phyloP scores from a whole-genome alignment of 1,140 invertebrate genomes.

The Meloidogyne hapla region DNA sequence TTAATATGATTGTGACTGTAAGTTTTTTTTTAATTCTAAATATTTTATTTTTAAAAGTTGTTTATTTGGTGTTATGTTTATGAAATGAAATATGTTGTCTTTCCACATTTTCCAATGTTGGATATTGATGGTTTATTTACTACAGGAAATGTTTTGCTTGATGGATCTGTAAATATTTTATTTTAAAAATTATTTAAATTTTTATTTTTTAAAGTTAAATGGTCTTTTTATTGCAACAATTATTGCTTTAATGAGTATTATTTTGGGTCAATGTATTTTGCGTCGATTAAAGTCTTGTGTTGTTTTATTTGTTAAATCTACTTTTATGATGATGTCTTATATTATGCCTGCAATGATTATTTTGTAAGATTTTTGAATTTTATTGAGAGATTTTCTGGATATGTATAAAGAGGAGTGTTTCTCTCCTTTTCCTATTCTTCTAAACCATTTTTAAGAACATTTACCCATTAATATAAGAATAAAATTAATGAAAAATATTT shows the following conservation, averaged over 20 bases:
- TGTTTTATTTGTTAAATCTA: constrained; percentile 1
- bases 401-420: too few relatives aligned
- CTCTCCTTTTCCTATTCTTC: too few relatives aligned
- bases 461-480: neutral
- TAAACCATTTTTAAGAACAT: neutral
- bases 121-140: neutral
- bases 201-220: constrained; percentile 7
- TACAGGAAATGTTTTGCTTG: neutral
- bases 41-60: neutral
- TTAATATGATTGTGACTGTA: neutral
- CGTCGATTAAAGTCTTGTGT: neutral
- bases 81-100: neutral
- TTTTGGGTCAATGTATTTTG: neutral
- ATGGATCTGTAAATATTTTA: neutral
- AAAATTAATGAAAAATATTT: too few relatives aligned
- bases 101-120: neutral
- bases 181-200: neutral
- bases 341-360: neutral
- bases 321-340: neutral
- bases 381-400: too few relatives aligned
- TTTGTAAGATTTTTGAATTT: neutral
- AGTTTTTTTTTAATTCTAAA: neutral
- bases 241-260: neutral
- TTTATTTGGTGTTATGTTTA: neutral
- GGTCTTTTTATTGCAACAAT: neutral